phyloP scores from a whole-genome alignment of 2,888 invertebrate genomes.

The Mactromeris polynyma region DNA sequence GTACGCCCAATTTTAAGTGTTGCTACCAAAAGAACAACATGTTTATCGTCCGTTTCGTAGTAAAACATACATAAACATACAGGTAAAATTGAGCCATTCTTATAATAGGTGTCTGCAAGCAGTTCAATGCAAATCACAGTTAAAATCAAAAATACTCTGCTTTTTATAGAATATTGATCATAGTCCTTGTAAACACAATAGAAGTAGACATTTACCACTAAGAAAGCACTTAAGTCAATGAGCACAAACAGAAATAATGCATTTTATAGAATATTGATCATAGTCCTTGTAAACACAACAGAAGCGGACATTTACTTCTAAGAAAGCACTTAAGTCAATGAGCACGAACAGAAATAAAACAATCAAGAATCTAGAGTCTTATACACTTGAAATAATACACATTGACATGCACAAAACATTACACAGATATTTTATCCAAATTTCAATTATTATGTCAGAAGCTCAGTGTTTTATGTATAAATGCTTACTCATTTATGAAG shows the following conservation, averaged over 20 bases:
- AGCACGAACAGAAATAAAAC: not conserved
- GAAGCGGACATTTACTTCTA: not conserved
- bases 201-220: not conserved
- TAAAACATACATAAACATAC: not conserved
- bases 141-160: not conserved
- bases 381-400: not conserved
- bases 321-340: not conserved
- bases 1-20: not conserved
- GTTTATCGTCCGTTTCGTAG: not conserved
- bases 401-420: not conserved
- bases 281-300: not conserved
- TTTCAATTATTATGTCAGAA: not conserved
- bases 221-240: not conserved
- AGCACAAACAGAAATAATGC: not conserved
- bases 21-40: not conserved
- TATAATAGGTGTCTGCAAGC: not conserved
- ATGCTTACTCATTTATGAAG: too few species aligned
- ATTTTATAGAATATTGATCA: not conserved
- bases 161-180: not conserved
- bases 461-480: too few species aligned
- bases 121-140: not conserved
- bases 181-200: not conserved
- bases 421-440: not conserved
- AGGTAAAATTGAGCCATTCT: not conserved
- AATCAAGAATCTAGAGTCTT: not conserved